A percentile compares a stretch with the other conserved stretches of the same genome.
Conservation (phyloP, 2,888 invertebrate genomes). For the Lomographa bimaculata region DNA sequence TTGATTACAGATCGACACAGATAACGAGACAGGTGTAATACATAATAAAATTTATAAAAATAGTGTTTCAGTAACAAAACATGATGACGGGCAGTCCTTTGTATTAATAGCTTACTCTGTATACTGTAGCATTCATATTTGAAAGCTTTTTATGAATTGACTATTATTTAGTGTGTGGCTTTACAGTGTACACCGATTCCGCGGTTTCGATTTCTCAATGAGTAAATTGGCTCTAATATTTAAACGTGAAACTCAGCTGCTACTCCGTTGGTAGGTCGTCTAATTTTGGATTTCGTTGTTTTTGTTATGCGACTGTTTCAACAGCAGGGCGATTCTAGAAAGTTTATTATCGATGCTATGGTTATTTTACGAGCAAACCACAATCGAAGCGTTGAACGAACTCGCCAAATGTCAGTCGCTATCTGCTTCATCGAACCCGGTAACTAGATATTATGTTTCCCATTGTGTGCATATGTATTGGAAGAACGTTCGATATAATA, state of each 20-base stretch:
- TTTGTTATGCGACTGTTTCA: constrained; percentile 22
- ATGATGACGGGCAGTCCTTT: too few species aligned
- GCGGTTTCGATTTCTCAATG: constrained; percentile 4
- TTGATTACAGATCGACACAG: too few species aligned
- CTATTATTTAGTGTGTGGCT: too few species aligned
- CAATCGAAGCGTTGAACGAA: constrained; percentile 10
- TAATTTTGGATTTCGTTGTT: constrained; percentile 20
- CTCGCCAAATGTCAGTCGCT: constrained; percentile 3
- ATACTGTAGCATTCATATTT: too few species aligned
- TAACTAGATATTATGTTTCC: constrained; percentile 3
- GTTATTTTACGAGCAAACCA: constrained; percentile 12
- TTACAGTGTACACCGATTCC: constrained; percentile 2
- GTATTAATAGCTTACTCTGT: too few species aligned
- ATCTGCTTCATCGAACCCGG: constrained; percentile 2
- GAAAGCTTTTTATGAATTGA: too few species aligned
- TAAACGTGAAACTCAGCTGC: too few species aligned
- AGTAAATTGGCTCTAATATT: constrained; percentile 5
- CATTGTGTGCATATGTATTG: constrained; percentile 2
- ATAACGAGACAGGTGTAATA: too few species aligned
- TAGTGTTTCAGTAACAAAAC: too few species aligned
- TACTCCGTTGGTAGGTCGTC: constrained; percentile 22
- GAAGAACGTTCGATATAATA: too few species aligned
- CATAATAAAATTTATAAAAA: too few species aligned
- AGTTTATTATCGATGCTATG: constrained; percentile 11
- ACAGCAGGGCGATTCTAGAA: constrained; percentile 18